Conservation (phyloP, 2,113 vertebrate genomes). For the Cyprinodon variegatus region DNA sequence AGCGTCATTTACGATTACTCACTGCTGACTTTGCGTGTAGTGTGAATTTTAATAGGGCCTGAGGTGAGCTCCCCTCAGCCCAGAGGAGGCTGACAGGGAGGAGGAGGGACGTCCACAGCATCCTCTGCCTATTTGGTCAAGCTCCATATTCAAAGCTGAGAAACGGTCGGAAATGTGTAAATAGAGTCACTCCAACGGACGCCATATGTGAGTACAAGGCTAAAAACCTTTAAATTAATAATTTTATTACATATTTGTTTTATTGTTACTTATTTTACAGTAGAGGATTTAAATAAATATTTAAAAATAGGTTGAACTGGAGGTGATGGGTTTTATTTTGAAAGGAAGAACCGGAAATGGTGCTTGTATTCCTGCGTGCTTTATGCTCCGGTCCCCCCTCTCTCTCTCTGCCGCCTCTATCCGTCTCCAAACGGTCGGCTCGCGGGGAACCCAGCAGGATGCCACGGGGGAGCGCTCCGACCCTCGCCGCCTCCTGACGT, state of each 20-base stretch:
- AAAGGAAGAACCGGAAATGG: background rate
- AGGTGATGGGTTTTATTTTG: background rate
- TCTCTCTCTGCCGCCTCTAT: background rate
- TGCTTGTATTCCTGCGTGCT: background rate
- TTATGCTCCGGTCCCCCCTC: background rate
- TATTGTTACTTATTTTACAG: background rate
- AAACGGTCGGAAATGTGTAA: constrained; percentile 21
- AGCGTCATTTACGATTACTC: constrained; percentile 31
- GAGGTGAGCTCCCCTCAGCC: constrained; percentile 6
- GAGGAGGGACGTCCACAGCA: constrained; percentile 22
- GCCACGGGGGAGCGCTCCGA: constrained; percentile 60
- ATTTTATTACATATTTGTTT: background rate
- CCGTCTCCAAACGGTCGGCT: constrained; percentile 50
- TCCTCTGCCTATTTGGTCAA: constrained; percentile 26
- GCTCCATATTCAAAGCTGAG: background rate
- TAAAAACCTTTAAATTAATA: too few species aligned
- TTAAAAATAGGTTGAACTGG: too few species aligned
- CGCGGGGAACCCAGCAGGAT: constrained; percentile 64
- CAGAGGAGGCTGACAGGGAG: constrained; percentile 24
- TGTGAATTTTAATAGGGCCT: constrained; percentile 27
- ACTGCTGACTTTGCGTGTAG: constrained; percentile 57
- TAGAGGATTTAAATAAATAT: too few species aligned
- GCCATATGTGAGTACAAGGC: constrained; percentile 7
- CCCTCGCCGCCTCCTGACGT: constrained; percentile 59
- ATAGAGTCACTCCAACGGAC: background rate